Conservation (phyloP, 2,797 vertebrate species). For the Catostomus latipinnis region DNA sequence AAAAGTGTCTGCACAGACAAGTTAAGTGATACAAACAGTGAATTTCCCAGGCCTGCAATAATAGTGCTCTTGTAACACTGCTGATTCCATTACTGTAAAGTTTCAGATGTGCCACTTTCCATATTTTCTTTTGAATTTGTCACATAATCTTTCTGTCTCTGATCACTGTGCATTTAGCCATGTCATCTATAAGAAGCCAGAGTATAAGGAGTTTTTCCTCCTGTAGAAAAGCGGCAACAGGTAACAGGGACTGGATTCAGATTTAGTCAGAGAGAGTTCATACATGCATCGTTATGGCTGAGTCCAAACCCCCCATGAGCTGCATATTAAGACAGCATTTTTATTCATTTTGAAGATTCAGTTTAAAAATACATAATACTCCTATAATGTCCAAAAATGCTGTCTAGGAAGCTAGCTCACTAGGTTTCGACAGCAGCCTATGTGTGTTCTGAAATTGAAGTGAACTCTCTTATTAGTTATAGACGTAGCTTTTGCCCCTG, state of each 20-base stretch:
- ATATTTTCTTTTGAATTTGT: constrained; percentile 1
- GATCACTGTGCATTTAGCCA: constrained; percentile 39
- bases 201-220: constrained; percentile 42
- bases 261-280: constrained; percentile 41
- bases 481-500: constrained; percentile 12
- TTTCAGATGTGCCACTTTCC: not conserved
- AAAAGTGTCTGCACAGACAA: not conserved
- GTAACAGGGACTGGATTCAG: constrained; percentile 45
- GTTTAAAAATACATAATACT: no score
- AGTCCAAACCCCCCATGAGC: constrained; percentile 1
- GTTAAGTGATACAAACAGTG: not conserved
- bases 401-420: no score
- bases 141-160: not conserved
- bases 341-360: not conserved
- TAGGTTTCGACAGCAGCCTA: not conserved
- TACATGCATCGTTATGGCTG: constrained; percentile 3
- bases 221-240: constrained; percentile 46
- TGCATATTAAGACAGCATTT: not conserved
- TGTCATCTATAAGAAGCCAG: constrained; percentile 46
- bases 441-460: not conserved
- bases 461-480: constrained; percentile 41
- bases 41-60: not conserved
- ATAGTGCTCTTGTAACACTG: not conserved
- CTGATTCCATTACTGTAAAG: not conserved
- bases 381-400: not conserved